A percentile compares a stretch with the other conserved stretches of the same genome.
These are phyloP conservation scores for Orientallactaga sibirica DNA, from an alignment of 2,797 vertebrate genomes.

Conservation along the genomic window DNA sequence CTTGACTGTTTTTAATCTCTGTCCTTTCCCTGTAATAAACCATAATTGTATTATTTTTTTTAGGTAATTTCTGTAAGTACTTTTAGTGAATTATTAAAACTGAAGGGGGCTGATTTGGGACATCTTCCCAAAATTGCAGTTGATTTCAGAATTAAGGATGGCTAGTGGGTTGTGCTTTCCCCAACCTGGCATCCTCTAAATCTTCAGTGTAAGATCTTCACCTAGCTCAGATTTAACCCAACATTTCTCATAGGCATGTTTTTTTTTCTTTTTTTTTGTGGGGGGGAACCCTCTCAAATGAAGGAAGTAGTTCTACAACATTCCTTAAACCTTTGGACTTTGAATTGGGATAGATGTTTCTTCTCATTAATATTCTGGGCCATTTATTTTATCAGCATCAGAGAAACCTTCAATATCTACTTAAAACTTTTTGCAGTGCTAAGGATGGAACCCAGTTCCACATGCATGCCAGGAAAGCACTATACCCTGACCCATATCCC, in stretches of 20 bases:
- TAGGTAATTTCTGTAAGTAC: background rate
- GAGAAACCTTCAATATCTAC: background rate
- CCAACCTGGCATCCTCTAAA: background rate
- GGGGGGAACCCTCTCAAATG: background rate
- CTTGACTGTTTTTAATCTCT: constrained; percentile 23
- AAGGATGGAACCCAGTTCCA: background rate
- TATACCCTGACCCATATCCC: background rate
- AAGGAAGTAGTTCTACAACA: background rate
- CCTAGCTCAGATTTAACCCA: background rate
- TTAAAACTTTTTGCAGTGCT: background rate
- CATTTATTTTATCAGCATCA: background rate
- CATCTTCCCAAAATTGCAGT: background rate
- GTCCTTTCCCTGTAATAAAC: background rate
- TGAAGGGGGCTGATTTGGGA: background rate
- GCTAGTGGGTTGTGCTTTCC: background rate
- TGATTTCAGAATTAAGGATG: background rate
- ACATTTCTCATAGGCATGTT: background rate
- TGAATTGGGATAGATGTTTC: background rate
- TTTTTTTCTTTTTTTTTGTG: no score
- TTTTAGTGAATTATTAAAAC: constrained; percentile 22
- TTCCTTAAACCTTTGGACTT: background rate
- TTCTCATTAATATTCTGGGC: background rate
- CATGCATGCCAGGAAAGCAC: background rate
- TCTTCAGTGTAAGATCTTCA: background rate
- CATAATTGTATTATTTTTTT: background rate